Conservation (phyloP, 2,888 invertebrate species). For the Oscheius sp. region DNA sequence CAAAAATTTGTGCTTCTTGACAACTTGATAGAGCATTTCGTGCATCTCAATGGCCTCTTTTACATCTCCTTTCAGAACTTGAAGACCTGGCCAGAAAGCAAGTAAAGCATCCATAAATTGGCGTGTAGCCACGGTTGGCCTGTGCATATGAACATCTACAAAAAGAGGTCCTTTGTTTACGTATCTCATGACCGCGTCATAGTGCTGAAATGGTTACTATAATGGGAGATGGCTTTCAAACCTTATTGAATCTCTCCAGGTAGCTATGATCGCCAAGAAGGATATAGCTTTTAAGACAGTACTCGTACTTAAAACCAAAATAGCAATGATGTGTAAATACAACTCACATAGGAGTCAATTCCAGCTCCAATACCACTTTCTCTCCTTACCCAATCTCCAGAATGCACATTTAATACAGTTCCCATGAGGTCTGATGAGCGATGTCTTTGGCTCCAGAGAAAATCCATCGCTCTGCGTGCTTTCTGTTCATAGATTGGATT, state of each 20-base stretch:
- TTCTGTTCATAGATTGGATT: slow-evolving; percentile 90
- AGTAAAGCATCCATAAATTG: slow-evolving; percentile 96
- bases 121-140: slow-evolving; percentile 89
- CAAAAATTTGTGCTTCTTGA: slow-evolving; percentile 95
- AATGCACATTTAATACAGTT: slow-evolving; percentile 94
- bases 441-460: slow-evolving; percentile 92
- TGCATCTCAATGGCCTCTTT: slow-evolving; percentile 98
- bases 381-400: slow-evolving; percentile 94
- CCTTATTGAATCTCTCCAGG: slow-evolving; percentile 85
- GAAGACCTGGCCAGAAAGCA: slow-evolving; percentile 96
- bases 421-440: slow-evolving; percentile 89
- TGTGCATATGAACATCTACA: slow-evolving; percentile 91
- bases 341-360: slow-evolving; percentile 96
- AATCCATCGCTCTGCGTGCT: slow-evolving; percentile 88
- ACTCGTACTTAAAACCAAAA: no score
- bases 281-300: slow-evolving; percentile 95
- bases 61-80: slow-evolving; percentile 84
- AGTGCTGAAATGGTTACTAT: slow-evolving; percentile 56
- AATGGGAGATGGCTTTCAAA: slow-evolving; percentile 18
- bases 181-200: slow-evolving; percentile 76
- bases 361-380: slow-evolving; percentile 99
- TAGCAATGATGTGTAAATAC: no score
- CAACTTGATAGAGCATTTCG: slow-evolving; percentile 97
- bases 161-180: slow-evolving; percentile 93
- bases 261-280: slow-evolving; percentile 89